Evolutionary conservation across 2,888 invertebrate species (phyloP).

Genomic region (Chromoteleia sp.): DNA sequence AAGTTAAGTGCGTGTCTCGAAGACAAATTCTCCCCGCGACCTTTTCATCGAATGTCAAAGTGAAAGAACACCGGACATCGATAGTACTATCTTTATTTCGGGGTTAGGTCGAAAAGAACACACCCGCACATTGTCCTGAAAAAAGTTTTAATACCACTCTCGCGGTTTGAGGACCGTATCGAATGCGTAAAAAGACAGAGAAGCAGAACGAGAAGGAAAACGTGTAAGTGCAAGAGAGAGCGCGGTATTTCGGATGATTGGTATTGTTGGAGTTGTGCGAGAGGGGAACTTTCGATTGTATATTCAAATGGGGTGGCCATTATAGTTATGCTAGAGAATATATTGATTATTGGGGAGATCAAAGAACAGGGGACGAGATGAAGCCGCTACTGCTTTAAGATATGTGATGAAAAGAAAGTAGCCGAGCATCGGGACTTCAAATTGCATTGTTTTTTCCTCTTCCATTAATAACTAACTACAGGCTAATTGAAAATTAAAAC

Average conservation of each 20-base stretch:
- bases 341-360: conserved; percentile 85
- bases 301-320: conserved; percentile 84
- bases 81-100: conserved; percentile 74
- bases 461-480: conserved; percentile 35
- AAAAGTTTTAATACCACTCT: conserved; percentile 83
- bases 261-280: conserved; percentile 80
- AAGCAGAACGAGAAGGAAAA: conserved; percentile 57
- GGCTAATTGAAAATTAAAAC: conserved; percentile 44
- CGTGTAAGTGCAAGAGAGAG: conserved; percentile 65
- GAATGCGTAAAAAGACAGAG: conserved; percentile 73
- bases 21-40: conserved; percentile 72
- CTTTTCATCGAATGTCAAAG: conserved; percentile 69
- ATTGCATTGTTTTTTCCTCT: conserved; percentile 40
- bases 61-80: conserved; percentile 74
- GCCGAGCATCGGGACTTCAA: conserved; percentile 37
- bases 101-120: conserved; percentile 69
- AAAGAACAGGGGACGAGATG: conserved; percentile 81
- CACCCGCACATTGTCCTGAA: conserved; percentile 76
- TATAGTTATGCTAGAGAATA: conserved; percentile 84
- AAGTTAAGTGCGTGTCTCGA: conserved; percentile 69
- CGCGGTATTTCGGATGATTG: conserved; percentile 83
- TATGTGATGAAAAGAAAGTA: conserved; percentile 61
- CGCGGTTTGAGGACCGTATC: conserved; percentile 76
- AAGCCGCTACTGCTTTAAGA: conserved; percentile 73
- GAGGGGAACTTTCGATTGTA: conserved; percentile 78